Evolutionary conservation across 53 echinoderm and acorn worm species (phyloP), one percentile per base, ranked within the genome.

Genomic region (Hippasteria phrygiana): DNA sequence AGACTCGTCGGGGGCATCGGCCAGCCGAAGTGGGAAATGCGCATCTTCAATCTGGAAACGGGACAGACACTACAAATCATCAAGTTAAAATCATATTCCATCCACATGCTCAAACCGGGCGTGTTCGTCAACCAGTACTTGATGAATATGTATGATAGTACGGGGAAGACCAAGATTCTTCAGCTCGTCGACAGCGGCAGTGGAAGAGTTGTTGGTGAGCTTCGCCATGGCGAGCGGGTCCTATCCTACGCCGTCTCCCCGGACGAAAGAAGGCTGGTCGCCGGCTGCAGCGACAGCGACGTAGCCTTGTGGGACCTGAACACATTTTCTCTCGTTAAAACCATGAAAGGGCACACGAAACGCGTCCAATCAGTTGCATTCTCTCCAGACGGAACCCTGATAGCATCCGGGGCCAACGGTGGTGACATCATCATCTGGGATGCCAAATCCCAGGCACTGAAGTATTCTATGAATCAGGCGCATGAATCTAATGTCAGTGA

Each of bases 391-490:
- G 48, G 43, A 11, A 46, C 46, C 39, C 48, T 38, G 17, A 38
- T 51, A 4, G 88, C 88, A 46, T 88, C 88, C 0, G 88, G 88
- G 53, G 88, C 78, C 1, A 29, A 42, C 34, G 88, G 38, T 20
- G 78, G 88, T 10, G 88, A 75, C 22, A 43, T 77, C 50, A 32
- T 77, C 24, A 48, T 88, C 47, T 88, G 88, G 88, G 59, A 67
- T 37, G 53, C 47, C 63, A 47, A 46, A 48, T 77, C 78, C 9
- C 45, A 88, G 41, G 75, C 88, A 14, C 33, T 77, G 63, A 56
- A 51, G 62, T 62, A 80, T 39, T 62, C 62, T 12, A 62, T 80
- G 10, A 39, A 50, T 4, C 51, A 51, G 20, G 88, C 77, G 13
- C 78, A 88, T n/a, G 88, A 77, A 20, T 88, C 88, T 12, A 55